A percentile compares a stretch with the other conserved stretches of the same genome.
Evolutionary conservation across 2,888 invertebrate genomes (phyloP).

Genomic region (Pimpla rufipes): DNA sequence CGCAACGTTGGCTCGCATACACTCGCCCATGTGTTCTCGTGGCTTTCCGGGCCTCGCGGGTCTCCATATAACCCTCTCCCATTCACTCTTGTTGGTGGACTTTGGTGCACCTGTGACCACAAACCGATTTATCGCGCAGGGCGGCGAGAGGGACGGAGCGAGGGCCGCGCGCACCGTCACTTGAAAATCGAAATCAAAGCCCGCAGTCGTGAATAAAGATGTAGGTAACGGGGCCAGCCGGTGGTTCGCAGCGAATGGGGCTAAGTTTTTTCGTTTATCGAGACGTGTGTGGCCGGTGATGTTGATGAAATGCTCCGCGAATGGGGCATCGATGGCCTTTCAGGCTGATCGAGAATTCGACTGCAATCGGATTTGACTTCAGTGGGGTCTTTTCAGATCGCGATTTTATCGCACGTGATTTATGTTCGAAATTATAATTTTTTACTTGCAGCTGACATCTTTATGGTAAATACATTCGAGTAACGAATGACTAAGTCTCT

Average conservation of each 20-base stretch:
- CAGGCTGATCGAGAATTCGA: no score
- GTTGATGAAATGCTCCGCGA: background rate
- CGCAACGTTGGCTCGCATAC: slow-evolving; percentile 60
- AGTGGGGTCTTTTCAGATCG: no score
- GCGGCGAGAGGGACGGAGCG: slow-evolving; percentile 40
- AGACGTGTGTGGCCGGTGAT: background rate
- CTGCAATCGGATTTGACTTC: no score
- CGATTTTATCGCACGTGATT: no score
- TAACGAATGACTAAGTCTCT: no score
- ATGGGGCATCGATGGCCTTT: no score
- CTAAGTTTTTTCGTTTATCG: background rate
- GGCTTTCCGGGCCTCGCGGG: slow-evolving; percentile 56
- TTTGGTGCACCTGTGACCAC: slow-evolving; percentile 62
- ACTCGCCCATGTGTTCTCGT: slow-evolving; percentile 54
- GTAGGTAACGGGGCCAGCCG: background rate
- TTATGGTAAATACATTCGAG: no score
- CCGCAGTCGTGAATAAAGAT: slow-evolving; percentile 40
- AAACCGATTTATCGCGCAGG: slow-evolving; percentile 52
- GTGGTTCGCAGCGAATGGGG: background rate
- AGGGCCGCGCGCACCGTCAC: slow-evolving; percentile 24
- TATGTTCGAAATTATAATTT: no score
- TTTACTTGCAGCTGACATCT: no score
- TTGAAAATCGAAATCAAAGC: slow-evolving; percentile 54
- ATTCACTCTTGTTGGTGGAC: slow-evolving; percentile 53
- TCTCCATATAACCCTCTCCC: slow-evolving; percentile 38